Evolutionary conservation across 2,113 vertebrate genomes (phyloP), one percentile per base, ranked within the genome.

Genomic region (Syrrhaptes paradoxus): DNA sequence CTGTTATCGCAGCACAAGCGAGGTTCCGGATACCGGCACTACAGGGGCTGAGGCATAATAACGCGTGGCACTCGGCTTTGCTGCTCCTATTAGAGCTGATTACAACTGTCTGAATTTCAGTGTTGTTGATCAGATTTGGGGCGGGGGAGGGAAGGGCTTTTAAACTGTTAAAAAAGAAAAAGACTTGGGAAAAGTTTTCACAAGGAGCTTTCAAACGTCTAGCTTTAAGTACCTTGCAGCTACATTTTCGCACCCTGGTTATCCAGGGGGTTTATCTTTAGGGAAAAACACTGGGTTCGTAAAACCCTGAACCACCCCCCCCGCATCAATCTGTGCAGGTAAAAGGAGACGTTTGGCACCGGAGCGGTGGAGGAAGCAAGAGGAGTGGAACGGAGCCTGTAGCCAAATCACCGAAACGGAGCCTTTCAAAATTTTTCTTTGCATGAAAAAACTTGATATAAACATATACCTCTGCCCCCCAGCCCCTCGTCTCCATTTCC

Each of bases 31-130:
- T 97, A 95, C 92, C 92, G 73, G 96, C 95, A 78, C 96, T 94
- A 93, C 96, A 92, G 96, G 94, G 96, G 93, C 93, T 90, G 90
- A 94, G 79, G 38, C 90, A 90, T 80, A 95, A 94, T 20, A 95
- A 92, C 41, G n/a, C 36, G 7, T 92, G 93, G 93, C 95, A 96
- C 96, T 96, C 15, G 92, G 92, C 76, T 96, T 93, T 54, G 77
- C 96, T 95, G 90, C 95, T 97, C 93, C 86, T 89, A 96, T 96
- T 96, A 96, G 95, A 72, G 95, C 95, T 96, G 95, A 96, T 97
- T 96, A 90, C 93, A 92, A 89, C 95, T 95, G 78, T 81, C 88
- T 93, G 92, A 95, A 57, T 46, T 65, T n/a, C 88, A 52, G 85
- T 6, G 59, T 2, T 59, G 75, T 28, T 94, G 88, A 88, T 88